Base-by-base conservation (phyloP, 2,888 invertebrate genomes). In the Scaptomyza reducta region DNA sequence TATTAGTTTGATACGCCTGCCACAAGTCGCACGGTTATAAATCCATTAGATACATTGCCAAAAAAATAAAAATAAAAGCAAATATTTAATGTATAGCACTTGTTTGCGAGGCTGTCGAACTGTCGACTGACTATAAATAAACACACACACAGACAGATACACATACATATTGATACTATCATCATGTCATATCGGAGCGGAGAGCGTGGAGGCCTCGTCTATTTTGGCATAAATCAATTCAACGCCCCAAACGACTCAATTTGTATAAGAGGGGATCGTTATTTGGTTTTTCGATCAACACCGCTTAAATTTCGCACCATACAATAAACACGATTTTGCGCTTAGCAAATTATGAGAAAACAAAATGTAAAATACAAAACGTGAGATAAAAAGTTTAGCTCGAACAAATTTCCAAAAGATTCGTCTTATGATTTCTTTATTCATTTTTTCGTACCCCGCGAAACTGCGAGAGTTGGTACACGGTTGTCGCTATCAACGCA, bases 171-270 rank as follows among this genome's bases (percentile, higher is more conserved):
- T 70, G 70, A 70, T 65, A 45, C 60, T 65, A 70, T 55, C 66
- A 49, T 16, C 40, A 40, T 4, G 16, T 16, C 49, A 29, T 41
- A 50, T 59, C 22, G 22, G 22, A 22, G 22, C 22, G 22, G 22
- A n/a, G n/a, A n/a, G 22, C 14, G 14, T 41, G 41, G 14, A 9
- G 53, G 7, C 4, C 27, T 40, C 35, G 58, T 70, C 55, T 47
- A 54, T 49, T 70, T 60, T 54, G 53, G 61, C 61, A 70, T 74
- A 74, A 66, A 74, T 74, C 70, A 74, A 70, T 62, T 74, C 63
- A 63, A 62, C 70, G 67, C 66, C 54, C 47, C 46, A 14, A 61
- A 74, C 75, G 22, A 50, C 71, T 74, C 74, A 74, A 74, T 67
- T 65, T 64, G 44, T 40, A 11, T 0, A 9, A 14, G 9, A 14